Evolutionary conservation across 2,113 vertebrate species (phyloP).

Genomic region (Miniopterus natalensis): DNA sequence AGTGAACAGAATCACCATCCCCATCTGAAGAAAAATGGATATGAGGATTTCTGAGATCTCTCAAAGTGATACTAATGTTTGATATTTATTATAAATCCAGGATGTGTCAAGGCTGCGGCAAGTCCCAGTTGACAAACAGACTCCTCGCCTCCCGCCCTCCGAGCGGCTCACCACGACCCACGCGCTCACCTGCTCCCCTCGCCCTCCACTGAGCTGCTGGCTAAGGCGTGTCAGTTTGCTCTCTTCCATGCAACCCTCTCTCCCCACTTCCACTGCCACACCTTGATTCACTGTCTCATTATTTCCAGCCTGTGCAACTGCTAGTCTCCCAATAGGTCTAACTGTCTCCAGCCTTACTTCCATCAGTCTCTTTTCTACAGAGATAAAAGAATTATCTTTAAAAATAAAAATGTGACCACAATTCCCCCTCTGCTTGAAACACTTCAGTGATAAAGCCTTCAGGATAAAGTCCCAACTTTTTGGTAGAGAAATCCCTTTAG

Average conservation of each 20-base stretch:
- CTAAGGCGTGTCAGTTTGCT: background rate
- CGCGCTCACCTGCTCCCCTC: too few relatives aligned
- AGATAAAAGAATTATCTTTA: constrained; percentile 1
- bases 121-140: background rate
- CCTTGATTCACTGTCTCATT: background rate
- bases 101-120: background rate
- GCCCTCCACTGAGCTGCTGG: background rate
- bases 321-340: background rate
- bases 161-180: background rate
- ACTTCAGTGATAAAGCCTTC: background rate
- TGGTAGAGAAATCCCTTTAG: background rate
- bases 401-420: background rate
- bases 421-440: constrained; percentile 31
- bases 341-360: background rate
- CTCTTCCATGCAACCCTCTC: background rate
- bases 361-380: background rate
- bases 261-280: background rate
- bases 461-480: background rate
- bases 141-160: background rate
- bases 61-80: background rate
- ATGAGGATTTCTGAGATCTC: background rate
- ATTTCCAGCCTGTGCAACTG: background rate
- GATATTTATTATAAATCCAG: background rate
- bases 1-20: background rate
- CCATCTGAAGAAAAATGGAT: background rate